Evolutionary conservation across 2,888 invertebrate species (phyloP), one percentile per base, ranked within the genome.

Genomic region (Dimorphilus gyrociliatus): DNA sequence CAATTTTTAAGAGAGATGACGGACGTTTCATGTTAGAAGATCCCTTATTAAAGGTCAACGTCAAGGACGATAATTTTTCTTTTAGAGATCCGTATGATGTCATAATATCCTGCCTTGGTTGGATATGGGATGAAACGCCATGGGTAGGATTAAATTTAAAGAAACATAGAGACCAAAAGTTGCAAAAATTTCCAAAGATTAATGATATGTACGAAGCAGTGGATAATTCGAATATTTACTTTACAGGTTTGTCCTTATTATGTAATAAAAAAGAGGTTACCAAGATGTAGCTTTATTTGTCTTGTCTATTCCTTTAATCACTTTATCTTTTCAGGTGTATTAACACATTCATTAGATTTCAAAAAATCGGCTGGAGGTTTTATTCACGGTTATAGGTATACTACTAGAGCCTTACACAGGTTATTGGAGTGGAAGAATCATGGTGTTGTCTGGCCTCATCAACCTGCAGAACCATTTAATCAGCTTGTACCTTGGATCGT

Each of bases 381-480:
- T 38, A 60, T 66, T 19, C 66, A 66, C 45, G 66, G 66, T 8
- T 66, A 61, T 42, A 47, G 66, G 40, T 66, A 66, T 44, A 61
- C 65, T 42, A 54, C 65, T 65, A 35, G 58, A 25, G 52, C 54
- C 25, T 46, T 65, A 35, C 51, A 55, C 37, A 48, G 46, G 6
- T 41, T 63, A 18, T 40, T 66, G 34, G 63, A 65, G 37, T 55
- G 53, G 51, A 39, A 49, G 3, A 52, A 63, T 35, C 56, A 66
- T 35, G 40, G 45, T 10, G 44, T 47, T n/a, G 42, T 41, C 10
- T 66, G 66, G 66, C 64, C 65, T 2, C 45, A 53, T 6, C 33
- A 31, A 4, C n/a, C n/a, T n/a, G 40, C 35, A 1, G 33, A 44
- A 7, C 47, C 48, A 3, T 34, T 46, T 8, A 39, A 42, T 3